Percentiles rank a stretch among this genome's conserved stretches.
phyloP scores from a whole-genome alignment of 64 coral and sea anemone genomes.

The Stichodactyla mertensii region DNA sequence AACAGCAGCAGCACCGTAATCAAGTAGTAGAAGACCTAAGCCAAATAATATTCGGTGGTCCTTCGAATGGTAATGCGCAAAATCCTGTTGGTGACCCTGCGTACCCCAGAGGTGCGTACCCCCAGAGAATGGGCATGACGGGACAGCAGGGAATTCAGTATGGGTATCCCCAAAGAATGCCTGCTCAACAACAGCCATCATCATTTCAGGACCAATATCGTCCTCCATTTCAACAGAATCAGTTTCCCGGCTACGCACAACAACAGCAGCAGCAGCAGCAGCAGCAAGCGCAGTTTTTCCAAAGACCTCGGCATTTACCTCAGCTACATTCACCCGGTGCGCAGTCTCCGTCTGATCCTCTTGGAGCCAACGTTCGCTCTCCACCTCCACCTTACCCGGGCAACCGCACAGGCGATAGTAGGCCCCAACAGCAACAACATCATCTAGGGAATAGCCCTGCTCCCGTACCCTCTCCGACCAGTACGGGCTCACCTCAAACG shows the following conservation, averaged over 20 bases:
- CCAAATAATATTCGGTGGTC: slow-evolving; percentile 75
- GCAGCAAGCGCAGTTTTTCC: slow-evolving; percentile 48
- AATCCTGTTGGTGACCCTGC: slow-evolving; percentile 19
- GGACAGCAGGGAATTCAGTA: slow-evolving; percentile 30
- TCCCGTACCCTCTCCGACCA: slow-evolving; percentile 88
- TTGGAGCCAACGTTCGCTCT: slow-evolving; percentile 70
- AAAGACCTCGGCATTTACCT: slow-evolving; percentile 60
- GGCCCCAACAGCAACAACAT: slow-evolving; percentile 17
- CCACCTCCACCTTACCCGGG: slow-evolving; percentile 94
- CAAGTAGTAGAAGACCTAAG: slow-evolving; percentile 88
- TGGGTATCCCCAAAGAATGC: slow-evolving; percentile 51
- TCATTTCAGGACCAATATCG: slow-evolving; percentile 48
- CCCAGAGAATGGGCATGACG: slow-evolving; percentile 41
- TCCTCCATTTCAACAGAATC: slow-evolving; percentile 58
- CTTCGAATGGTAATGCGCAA: slow-evolving; percentile 19
- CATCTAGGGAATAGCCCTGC: slow-evolving; percentile 68
- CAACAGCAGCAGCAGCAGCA: slow-evolving; percentile 16
- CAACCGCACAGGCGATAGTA: slow-evolving; percentile 34
- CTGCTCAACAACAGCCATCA: slow-evolving; percentile 40
- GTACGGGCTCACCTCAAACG: slow-evolving; percentile 88
- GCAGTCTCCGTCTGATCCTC: slow-evolving; percentile 70
- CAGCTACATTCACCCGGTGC: slow-evolving; percentile 60
- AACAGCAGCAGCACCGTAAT: slow-evolving; percentile 37
- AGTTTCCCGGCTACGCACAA: slow-evolving; percentile 54
- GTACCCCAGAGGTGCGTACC: slow-evolving; percentile 39